Percentiles rank a stretch among this genome's conserved stretches.
Evolutionary conservation across 2,888 invertebrate genomes (phyloP).

Genomic region (Spilarctia lutea): DNA sequence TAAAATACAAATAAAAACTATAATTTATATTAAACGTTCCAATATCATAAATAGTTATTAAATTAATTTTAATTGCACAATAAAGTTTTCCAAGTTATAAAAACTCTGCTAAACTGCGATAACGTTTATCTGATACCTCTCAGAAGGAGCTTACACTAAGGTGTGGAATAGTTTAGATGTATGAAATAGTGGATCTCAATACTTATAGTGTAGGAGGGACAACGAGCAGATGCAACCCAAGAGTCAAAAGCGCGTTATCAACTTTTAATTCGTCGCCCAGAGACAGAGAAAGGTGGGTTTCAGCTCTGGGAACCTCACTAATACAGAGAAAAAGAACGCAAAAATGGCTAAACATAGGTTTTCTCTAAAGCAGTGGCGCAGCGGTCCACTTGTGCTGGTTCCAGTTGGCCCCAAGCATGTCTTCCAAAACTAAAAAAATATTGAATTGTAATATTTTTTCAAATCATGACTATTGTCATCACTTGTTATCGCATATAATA

Average conservation of each 20-base stretch:
- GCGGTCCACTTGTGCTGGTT: too few relatives aligned
- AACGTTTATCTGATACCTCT: background rate
- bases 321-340: too few relatives aligned
- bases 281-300: too few relatives aligned
- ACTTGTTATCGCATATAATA: background rate
- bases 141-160: background rate
- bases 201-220: background rate
- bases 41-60: background rate
- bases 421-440: too few relatives aligned
- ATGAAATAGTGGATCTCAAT: background rate
- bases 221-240: too few relatives aligned
- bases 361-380: too few relatives aligned
- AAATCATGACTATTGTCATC: background rate
- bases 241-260: too few relatives aligned
- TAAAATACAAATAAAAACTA: too few relatives aligned
- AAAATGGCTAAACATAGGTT: background rate
- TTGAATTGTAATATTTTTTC: background rate
- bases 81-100: background rate
- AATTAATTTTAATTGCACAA: too few relatives aligned
- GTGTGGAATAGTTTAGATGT: background rate
- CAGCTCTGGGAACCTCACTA: background rate
- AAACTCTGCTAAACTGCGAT: background rate
- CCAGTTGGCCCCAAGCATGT: too few relatives aligned
- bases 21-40: background rate
- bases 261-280: too few relatives aligned